These are phyloP conservation scores for Myiothlypis chrysogaster DNA, from an alignment of 2,797 vertebrate species.

Conservation along the genomic window DNA sequence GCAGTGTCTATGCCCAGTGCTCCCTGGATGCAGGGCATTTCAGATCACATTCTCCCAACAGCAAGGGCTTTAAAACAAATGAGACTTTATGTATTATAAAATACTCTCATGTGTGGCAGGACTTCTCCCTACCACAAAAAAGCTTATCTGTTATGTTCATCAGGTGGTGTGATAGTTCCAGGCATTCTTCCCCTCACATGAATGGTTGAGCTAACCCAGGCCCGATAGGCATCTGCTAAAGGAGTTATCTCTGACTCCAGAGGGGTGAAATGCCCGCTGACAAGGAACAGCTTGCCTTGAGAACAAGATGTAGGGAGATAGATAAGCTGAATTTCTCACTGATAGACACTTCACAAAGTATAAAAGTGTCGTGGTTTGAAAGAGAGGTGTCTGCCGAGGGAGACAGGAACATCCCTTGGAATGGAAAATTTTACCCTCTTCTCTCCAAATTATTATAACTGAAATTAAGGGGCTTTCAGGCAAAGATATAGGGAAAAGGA, in stretches of 20 bases:
- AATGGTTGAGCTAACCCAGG: not conserved
- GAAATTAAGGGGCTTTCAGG: not conserved
- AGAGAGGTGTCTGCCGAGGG: not conserved
- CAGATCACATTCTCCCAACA: not conserved
- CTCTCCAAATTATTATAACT: not conserved
- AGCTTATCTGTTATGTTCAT: not conserved
- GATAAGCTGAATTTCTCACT: not conserved
- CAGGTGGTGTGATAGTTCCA: not conserved
- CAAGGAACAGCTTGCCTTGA: not conserved
- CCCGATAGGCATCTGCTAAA: too few relatives aligned
- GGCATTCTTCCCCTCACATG: not conserved
- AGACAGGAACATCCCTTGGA: not conserved
- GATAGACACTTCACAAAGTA: not conserved
- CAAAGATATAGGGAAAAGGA: not conserved
- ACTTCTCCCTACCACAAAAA: not conserved
- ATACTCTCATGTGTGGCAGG: not conserved
- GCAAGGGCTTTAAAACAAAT: not conserved
- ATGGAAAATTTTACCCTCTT: not conserved
- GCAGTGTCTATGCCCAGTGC: rapidly evolving
- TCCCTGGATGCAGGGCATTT: not conserved
- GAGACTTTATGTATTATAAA: not conserved
- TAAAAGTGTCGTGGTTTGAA: not conserved
- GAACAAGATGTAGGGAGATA: not conserved
- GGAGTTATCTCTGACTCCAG: not conserved
- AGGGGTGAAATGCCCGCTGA: not conserved